A percentile compares a stretch with the other conserved stretches of the same genome.
Evolutionary conservation across 2,888 invertebrate species (phyloP).

Genomic region (Tineola bisselliella): DNA sequence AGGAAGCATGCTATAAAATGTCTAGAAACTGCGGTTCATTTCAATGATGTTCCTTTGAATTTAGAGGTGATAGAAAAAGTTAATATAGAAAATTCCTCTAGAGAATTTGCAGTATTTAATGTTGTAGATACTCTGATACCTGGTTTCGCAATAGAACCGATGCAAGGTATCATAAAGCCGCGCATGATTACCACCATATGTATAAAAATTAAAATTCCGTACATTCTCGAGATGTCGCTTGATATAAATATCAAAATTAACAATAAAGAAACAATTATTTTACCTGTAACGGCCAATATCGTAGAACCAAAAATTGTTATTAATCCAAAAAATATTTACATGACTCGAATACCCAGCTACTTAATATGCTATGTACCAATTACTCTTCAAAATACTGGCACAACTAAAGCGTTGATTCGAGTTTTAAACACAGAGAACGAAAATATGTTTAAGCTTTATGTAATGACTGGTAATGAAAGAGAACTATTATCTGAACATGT

Average conservation of each 20-base stretch:
- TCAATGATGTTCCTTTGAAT: conserved; percentile 53
- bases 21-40: conserved; percentile 35
- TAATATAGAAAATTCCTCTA: conserved; percentile 61
- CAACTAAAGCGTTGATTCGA: conserved; percentile 34
- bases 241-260: conserved; percentile 50
- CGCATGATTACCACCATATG: conserved; percentile 56
- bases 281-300: conserved; percentile 55
- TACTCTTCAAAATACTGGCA: conserved; percentile 43
- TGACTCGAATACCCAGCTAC: conserved; percentile 53
- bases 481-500: conserved; percentile 34
- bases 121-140: conserved; percentile 58
- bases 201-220: conserved; percentile 49
- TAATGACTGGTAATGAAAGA: conserved; percentile 44
- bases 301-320: conserved; percentile 59
- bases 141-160: conserved; percentile 59
- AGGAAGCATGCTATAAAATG: conserved; percentile 53
- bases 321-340: conserved; percentile 55
- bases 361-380: conserved; percentile 49
- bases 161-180: conserved; percentile 57
- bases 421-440: conserved; percentile 43
- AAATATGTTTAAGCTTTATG: conserved; percentile 44
- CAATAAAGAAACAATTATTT: conserved; percentile 47
- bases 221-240: conserved; percentile 45
- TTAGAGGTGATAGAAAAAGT: conserved; percentile 48
- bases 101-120: conserved; percentile 57